Conservation (phyloP, 2,888 invertebrate genomes). For the Hermodice carunculata region DNA sequence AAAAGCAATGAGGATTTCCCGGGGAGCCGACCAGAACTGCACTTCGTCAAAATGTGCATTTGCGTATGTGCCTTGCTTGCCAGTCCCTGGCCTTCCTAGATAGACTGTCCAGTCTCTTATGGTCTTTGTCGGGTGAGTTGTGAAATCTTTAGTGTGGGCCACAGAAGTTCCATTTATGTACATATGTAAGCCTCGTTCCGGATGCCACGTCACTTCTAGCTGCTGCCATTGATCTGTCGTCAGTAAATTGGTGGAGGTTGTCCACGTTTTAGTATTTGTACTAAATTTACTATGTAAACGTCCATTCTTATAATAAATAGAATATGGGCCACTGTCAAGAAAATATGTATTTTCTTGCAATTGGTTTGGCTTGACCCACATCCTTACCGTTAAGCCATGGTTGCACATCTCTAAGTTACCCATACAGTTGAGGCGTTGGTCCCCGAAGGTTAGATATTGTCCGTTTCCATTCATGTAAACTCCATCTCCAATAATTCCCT, state of each 20-base stretch:
- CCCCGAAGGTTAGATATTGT: slow-evolving; percentile 57
- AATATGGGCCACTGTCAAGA: slow-evolving; percentile 59
- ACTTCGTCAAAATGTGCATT: slow-evolving; percentile 62
- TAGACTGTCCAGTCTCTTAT: slow-evolving; percentile 15
- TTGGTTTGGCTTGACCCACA: slow-evolving; percentile 45
- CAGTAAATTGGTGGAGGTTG: slow-evolving; percentile 46
- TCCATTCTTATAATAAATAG: slow-evolving; percentile 56
- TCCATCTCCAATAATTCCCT: slow-evolving; percentile 60
- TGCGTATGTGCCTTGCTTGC: slow-evolving; percentile 26
- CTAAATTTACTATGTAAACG: slow-evolving; percentile 50
- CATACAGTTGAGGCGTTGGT: slow-evolving; percentile 53
- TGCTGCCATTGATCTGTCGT: slow-evolving; percentile 56
- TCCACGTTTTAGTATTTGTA: slow-evolving; percentile 46
- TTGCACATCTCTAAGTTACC: slow-evolving; percentile 52
- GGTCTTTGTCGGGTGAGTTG: neutral
- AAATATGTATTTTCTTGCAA: slow-evolving; percentile 54
- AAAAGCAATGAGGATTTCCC: slow-evolving; percentile 48
- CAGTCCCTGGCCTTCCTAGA: slow-evolving; percentile 3
- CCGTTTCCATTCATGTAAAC: slow-evolving; percentile 50
- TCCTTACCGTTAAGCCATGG: slow-evolving; percentile 35
- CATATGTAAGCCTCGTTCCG: slow-evolving; percentile 54
- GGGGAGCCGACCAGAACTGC: slow-evolving; percentile 61
- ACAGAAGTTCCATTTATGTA: slow-evolving; percentile 52
- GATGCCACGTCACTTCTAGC: slow-evolving; percentile 65
- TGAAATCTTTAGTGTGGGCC: slow-evolving; percentile 14